These are phyloP conservation scores for Glaucopsyche alexis DNA, from an alignment of 2,888 invertebrate species.

Conservation along the genomic window DNA sequence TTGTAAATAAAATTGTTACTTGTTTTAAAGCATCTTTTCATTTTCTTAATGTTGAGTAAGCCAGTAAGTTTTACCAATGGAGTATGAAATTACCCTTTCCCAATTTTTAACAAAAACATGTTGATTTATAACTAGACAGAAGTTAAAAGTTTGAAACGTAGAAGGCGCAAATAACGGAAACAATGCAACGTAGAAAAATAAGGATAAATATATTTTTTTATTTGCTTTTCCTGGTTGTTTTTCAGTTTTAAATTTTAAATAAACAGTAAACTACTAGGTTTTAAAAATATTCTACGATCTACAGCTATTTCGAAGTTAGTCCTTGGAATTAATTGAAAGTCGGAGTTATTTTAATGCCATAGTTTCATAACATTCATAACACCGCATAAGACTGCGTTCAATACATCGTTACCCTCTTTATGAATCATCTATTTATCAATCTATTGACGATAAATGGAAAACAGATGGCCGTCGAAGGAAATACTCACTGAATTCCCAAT, in stretches of 20 bases:
- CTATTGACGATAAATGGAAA: constrained; percentile 3
- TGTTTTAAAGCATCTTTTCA: background rate
- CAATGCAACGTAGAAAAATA: background rate
- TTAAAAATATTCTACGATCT: background rate
- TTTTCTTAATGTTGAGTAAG: background rate
- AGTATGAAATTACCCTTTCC: background rate
- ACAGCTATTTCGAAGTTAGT: background rate
- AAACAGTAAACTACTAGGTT: background rate
- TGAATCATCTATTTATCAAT: constrained; percentile 13
- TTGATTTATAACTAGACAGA: too few relatives aligned
- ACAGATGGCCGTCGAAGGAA: background rate
- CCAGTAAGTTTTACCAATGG: background rate
- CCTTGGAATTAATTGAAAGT: background rate
- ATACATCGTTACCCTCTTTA: background rate
- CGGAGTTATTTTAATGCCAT: background rate
- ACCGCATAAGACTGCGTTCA: background rate
- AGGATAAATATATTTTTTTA: background rate
- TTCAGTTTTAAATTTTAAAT: background rate
- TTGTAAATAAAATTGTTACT: constrained; percentile 24
- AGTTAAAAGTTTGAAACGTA: background rate
- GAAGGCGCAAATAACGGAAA: background rate
- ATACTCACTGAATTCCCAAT: constrained; percentile 2
- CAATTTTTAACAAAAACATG: too few relatives aligned
- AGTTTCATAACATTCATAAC: constrained; percentile 4
- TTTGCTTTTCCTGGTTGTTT: background rate